Evolutionary conservation across 2,797 vertebrate species (phyloP).

Genomic region (Notolepis coatsorum): DNA sequence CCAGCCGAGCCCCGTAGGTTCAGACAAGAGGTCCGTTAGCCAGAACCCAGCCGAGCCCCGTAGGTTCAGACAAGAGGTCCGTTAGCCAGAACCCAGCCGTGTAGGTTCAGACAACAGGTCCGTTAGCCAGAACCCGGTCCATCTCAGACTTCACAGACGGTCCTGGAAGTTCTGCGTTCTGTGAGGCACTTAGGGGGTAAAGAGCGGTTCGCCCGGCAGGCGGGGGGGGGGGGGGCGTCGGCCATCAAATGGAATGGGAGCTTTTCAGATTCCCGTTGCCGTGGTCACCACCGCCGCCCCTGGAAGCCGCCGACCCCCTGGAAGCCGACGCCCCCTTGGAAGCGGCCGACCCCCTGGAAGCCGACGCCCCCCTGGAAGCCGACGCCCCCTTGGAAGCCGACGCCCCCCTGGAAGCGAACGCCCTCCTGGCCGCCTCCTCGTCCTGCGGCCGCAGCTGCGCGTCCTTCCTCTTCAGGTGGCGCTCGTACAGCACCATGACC

Average conservation of each 20-base stretch:
- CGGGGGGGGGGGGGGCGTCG: background rate
- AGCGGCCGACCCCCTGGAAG: background rate
- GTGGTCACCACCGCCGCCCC: conserved; percentile 50
- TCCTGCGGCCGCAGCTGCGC: conserved; percentile 83
- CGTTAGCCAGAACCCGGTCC: no score
- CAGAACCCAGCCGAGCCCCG: no score
- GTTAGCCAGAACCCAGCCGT: no score
- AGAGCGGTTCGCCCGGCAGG: background rate
- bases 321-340: conserved; percentile 22
- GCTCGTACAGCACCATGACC: conserved; percentile 89
- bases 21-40: no score
- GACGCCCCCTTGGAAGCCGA: no score
- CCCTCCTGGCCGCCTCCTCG: conserved; percentile 65
- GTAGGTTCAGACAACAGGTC: no score
- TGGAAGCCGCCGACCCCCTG: conserved; percentile 28
- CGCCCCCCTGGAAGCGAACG: no score
- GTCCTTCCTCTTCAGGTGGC: conserved; percentile 78
- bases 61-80: no score
- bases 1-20: no score
- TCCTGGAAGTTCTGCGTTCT: conserved; percentile 40
- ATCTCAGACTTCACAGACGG: conserved; percentile 39
- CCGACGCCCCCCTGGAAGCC: no score
- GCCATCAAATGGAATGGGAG: conserved; percentile 60
- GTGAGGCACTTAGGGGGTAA: conserved; percentile 64
- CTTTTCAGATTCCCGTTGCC: conserved; percentile 73